phyloP scores from a whole-genome alignment of 2,888 invertebrate species.

The Dynastes tityus region DNA sequence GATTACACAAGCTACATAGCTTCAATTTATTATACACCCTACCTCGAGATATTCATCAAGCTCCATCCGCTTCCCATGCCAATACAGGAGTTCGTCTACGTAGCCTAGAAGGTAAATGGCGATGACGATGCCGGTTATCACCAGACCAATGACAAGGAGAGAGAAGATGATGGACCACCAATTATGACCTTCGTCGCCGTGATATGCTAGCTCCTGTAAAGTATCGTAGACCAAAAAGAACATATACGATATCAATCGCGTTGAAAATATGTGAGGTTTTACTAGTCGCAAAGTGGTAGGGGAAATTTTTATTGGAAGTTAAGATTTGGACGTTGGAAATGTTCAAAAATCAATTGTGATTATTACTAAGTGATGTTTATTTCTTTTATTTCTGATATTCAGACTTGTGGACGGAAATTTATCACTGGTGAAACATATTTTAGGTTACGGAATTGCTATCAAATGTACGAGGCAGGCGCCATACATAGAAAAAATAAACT shows the following conservation, averaged over 20 bases:
- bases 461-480: too few species aligned
- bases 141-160: constrained; percentile 88
- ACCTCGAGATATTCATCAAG: constrained; percentile 88
- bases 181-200: constrained; percentile 86
- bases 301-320: too few species aligned
- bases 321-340: too few species aligned
- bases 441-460: too few species aligned
- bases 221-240: constrained; percentile 9
- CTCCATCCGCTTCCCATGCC: constrained; percentile 90
- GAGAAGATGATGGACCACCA: constrained; percentile 92
- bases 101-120: constrained; percentile 92
- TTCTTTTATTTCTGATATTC: too few species aligned
- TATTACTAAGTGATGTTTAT: too few species aligned
- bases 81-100: constrained; percentile 91
- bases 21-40: constrained; percentile 1
- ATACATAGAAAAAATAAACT: too few species aligned
- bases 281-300: neutral
- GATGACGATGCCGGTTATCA: constrained; percentile 90
- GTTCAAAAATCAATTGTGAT: too few species aligned
- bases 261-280: too few species aligned
- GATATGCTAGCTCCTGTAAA: constrained; percentile 81
- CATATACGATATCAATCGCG: neutral
- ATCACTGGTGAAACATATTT: too few species aligned
- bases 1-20: neutral
- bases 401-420: too few species aligned